A percentile compares a stretch with the other conserved stretches of the same genome.
Conservation (phyloP, 2,113 vertebrate genomes). For the Acanthisitta chloris region DNA sequence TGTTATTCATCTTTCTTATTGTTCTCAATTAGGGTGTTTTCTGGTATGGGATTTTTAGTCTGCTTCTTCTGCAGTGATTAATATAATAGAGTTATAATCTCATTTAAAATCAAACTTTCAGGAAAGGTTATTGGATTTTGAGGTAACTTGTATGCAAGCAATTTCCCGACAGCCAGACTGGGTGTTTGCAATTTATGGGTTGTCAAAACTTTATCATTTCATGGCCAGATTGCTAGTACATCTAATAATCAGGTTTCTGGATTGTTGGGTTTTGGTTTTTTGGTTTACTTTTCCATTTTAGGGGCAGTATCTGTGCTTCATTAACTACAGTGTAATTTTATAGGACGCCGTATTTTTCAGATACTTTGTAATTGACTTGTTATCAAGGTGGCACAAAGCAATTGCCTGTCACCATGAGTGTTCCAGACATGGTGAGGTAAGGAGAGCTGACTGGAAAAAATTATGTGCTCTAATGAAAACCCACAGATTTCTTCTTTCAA, state of each 20-base stretch:
- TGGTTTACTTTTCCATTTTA: not conserved
- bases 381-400: conserved; percentile 49
- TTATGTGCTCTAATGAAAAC: conserved; percentile 48
- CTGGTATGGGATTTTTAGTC: conserved; percentile 26
- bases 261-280: not conserved
- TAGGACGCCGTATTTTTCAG: conserved; percentile 51
- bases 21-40: conserved; percentile 67
- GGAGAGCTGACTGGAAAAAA: conserved; percentile 57
- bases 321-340: conserved; percentile 70
- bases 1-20: conserved; percentile 68
- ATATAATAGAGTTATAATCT: conserved; percentile 67
- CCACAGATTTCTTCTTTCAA: conserved; percentile 33
- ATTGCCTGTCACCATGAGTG: conserved; percentile 17
- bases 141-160: conserved; percentile 34
- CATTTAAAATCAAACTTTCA: conserved; percentile 65
- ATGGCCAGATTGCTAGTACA: conserved; percentile 6
- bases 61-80: conserved; percentile 34
- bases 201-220: conserved; percentile 47
- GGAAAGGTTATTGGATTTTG: conserved; percentile 55
- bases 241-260: conserved; percentile 31
- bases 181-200: conserved; percentile 9
- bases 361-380: conserved; percentile 69
- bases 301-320: conserved; percentile 63
- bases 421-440: conserved; percentile 46
- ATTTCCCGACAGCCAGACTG: conserved; percentile 32